These are phyloP conservation scores for Ceratitis capitata DNA, from an alignment of 1,140 invertebrate species.

Conservation along the genomic window DNA sequence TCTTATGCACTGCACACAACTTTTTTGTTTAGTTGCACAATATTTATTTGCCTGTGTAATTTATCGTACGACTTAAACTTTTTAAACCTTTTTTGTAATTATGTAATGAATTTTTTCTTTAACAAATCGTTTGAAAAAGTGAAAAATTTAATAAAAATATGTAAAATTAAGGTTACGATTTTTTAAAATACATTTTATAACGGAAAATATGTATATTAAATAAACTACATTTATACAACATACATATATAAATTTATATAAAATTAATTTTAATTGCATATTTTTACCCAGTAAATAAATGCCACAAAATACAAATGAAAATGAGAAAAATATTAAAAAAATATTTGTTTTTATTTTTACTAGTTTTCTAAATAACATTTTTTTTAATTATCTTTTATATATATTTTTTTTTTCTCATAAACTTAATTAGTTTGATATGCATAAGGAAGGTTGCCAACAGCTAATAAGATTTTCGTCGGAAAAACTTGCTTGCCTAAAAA, in stretches of 20 bases:
- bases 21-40: neutral
- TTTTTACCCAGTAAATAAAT: neutral
- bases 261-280: neutral
- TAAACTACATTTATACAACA: neutral
- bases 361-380: neutral
- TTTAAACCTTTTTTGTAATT: neutral
- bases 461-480: no score
- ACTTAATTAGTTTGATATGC: no score
- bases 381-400: neutral
- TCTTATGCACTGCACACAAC: neutral
- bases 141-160: no score
- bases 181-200: neutral
- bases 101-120: neutral
- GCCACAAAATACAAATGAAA: neutral
- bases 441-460: no score
- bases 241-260: neutral
- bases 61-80: neutral
- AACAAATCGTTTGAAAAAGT: neutral
- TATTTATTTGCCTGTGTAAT: constrained; percentile 12
- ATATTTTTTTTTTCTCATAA: neutral
- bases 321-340: neutral
- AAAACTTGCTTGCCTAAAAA: no score
- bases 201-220: neutral
- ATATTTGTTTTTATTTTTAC: neutral
- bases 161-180: neutral